Conservation (phyloP, 2,797 vertebrate species). For the Enteromius trimaculatus region DNA sequence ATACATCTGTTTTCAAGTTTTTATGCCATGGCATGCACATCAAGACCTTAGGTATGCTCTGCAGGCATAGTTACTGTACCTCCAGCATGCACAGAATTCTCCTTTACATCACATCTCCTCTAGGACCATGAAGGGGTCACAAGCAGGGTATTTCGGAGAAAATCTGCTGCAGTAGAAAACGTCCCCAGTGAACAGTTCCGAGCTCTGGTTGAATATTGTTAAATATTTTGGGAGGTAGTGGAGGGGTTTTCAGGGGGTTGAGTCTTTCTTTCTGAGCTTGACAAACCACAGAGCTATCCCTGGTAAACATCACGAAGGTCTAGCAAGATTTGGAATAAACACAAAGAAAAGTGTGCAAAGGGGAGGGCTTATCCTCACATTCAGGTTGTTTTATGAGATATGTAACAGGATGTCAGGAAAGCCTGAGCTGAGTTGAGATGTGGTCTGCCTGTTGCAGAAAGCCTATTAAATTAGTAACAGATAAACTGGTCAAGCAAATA, state of each 20-base stretch:
- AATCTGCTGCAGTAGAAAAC: constrained; percentile 23
- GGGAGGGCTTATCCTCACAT: constrained; percentile 32
- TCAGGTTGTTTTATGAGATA: constrained; percentile 43
- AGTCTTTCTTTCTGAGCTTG: constrained; percentile 58
- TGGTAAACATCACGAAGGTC: constrained; percentile 67
- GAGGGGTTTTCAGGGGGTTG: constrained; percentile 26
- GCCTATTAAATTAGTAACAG: neutral
- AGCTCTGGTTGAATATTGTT: constrained; percentile 2
- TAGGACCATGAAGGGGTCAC: constrained; percentile 16
- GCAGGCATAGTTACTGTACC: constrained; percentile 49
- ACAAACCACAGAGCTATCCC: constrained; percentile 69
- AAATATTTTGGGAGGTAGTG: constrained; percentile 42
- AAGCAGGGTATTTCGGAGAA: constrained; percentile 16
- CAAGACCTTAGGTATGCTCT: constrained; percentile 26
- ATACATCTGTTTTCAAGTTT: constrained; percentile 25
- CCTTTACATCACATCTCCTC: constrained; percentile 47
- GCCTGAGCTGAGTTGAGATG: constrained; percentile 19
- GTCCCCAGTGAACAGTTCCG: neutral
- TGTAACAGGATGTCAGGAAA: constrained; percentile 9
- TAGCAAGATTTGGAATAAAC: constrained; percentile 63
- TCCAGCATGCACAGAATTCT: constrained; percentile 45
- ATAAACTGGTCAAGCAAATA: constrained; percentile 16
- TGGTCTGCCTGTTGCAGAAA: constrained; percentile 28
- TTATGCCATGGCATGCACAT: constrained; percentile 34
- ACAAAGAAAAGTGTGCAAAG: constrained; percentile 45